A percentile compares a stretch with the other conserved stretches of the same genome.
phyloP scores from a whole-genome alignment of 2,113 vertebrate genomes.

The Tauraco erythrolophus region DNA sequence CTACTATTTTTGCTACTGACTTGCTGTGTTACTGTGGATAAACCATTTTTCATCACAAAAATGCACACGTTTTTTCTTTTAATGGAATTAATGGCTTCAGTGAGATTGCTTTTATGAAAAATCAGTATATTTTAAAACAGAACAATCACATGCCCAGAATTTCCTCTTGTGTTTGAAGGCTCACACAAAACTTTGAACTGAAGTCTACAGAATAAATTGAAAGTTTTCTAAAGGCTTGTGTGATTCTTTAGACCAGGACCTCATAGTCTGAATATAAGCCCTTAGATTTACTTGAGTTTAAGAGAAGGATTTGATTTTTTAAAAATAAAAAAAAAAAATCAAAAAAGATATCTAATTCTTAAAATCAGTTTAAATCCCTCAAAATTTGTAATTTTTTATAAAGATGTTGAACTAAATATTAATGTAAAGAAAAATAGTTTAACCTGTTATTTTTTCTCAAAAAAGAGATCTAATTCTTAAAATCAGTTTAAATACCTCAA shows the following conservation, averaged over 20 bases:
- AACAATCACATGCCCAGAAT: neutral
- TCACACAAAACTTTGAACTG: neutral
- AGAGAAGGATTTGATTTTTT: neutral
- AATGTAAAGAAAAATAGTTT: too few relatives aligned
- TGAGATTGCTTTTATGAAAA: neutral
- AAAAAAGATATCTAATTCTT: too few relatives aligned
- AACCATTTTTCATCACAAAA: neutral
- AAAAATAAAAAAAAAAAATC: too few relatives aligned
- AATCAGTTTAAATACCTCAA: neutral
- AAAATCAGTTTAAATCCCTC: too few relatives aligned
- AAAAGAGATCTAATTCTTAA: neutral
- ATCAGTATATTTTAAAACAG: neutral
- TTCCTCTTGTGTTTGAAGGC: neutral
- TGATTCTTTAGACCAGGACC: neutral
- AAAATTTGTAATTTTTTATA: too few relatives aligned
- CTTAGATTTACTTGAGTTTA: neutral
- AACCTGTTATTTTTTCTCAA: too few relatives aligned
- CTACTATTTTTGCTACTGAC: neutral
- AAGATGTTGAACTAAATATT: too few relatives aligned
- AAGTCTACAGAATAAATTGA: neutral
- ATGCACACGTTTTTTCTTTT: neutral
- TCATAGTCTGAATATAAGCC: neutral
- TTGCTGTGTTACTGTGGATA: neutral
- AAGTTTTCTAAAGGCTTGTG: neutral
- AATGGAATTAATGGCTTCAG: neutral